Percentiles rank a stretch among this genome's conserved stretches.
These are phyloP conservation scores for Anser cygnoides DNA, from an alignment of 2,113 vertebrate species.

Conservation along the genomic window DNA sequence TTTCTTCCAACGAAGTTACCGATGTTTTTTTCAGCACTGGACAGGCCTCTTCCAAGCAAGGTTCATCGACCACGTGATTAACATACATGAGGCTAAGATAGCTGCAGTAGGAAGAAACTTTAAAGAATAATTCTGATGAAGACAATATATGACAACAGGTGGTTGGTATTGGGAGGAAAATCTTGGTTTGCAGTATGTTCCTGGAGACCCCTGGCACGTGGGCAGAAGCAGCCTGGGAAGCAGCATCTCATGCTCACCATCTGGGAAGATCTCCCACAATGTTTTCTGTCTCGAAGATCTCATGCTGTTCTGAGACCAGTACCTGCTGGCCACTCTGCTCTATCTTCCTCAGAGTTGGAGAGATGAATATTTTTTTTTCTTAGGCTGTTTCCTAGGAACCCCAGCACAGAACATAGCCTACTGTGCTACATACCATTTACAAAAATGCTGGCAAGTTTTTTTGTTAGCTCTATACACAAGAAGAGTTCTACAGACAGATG, in stretches of 20 bases:
- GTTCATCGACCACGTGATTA: neutral
- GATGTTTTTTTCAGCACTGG: neutral
- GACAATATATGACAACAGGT: neutral
- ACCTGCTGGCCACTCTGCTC: neutral
- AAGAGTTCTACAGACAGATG: neutral
- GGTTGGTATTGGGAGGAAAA: neutral
- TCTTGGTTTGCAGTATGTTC: neutral
- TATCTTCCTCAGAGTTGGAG: neutral
- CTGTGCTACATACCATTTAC: neutral
- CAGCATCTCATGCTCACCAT: neutral
- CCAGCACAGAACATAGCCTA: neutral
- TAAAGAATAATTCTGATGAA: neutral
- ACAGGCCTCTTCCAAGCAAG: neutral
- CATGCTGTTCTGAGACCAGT: neutral
- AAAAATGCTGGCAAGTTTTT: neutral
- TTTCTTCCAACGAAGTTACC: neutral
- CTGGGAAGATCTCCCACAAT: neutral
- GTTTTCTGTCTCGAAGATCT: neutral
- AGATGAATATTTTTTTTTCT: neutral
- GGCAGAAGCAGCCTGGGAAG: slow-evolving; percentile 20
- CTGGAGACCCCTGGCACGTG: neutral
- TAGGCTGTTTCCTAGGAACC: neutral
- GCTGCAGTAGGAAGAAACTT: neutral
- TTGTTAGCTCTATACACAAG: neutral
- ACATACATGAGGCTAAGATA: neutral